Evolutionary conservation across 2,113 vertebrate species (phyloP).

Genomic region (Carettochelys insculpta): DNA sequence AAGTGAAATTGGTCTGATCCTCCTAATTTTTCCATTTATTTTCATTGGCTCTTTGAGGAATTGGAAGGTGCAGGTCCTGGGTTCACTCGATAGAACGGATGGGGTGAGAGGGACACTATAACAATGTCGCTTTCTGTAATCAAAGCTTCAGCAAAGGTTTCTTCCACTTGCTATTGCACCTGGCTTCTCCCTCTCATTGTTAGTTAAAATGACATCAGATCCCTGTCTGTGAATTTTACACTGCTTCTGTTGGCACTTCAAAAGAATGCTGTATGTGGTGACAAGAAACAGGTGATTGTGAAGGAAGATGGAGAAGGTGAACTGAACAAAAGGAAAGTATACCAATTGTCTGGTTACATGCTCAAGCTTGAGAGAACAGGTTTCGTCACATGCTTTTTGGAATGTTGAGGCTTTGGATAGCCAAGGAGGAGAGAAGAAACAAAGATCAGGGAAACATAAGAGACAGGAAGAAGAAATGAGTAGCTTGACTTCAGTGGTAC

Average conservation of each 20-base stretch:
- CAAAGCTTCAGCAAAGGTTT: neutral
- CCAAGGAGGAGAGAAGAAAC: neutral
- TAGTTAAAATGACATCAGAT: neutral
- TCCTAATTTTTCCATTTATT: neutral
- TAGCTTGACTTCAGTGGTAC: neutral
- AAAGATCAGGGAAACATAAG: neutral
- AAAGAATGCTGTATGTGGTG: neutral
- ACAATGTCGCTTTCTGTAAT: neutral
- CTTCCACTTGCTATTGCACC: neutral
- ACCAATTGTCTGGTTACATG: neutral
- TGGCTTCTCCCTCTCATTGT: neutral
- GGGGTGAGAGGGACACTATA: neutral
- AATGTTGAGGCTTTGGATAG: neutral
- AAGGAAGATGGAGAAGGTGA: neutral
- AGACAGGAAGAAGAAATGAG: neutral
- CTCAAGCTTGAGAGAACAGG: rapidly evolving
- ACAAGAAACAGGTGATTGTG: neutral
- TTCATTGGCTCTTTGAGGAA: neutral
- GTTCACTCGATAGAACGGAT: neutral
- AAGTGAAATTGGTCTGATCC: neutral
- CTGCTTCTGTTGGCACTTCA: neutral
- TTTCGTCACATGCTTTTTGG: neutral
- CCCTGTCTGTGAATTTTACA: neutral
- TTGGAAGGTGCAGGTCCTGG: neutral
- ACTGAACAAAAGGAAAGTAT: too few species aligned